Evolutionary conservation across 2,888 invertebrate genomes (phyloP), one percentile per base, ranked within the genome.

Genomic region (Cephalotes varians): DNA sequence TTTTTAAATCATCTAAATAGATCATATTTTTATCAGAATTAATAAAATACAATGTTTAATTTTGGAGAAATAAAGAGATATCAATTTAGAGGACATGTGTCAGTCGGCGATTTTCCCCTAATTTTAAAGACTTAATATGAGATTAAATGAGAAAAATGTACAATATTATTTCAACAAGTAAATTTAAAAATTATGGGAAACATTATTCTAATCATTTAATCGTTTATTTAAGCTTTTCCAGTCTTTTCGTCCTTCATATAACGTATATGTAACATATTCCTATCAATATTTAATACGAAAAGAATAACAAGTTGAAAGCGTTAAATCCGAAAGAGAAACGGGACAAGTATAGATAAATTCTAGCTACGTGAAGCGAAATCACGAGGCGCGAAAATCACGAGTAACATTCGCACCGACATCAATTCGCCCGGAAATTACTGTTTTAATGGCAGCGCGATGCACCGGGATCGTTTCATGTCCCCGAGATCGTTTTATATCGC

Each of bases 401-500:
- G 34, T 58, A 69, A 71, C 40, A 69, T 56, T 69, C 69, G 18
- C 69, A 56, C 54, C 18, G 34, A 44, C 72, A 56, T 44, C 77
- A 56, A 79, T 79, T 79, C 34, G 34, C 44, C 44, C 25, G 37
- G 67, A 67, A 67, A 76, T 76, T 76, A 71, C 25, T 18, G 56
- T 56, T 79, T 71, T 79, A 79, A 79, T 79, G 44, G 71, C 18
- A 21, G 21, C 18, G 34, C 34, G 56, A 71, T 79, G 77, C 77
- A 34, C 56, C 31, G 44, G 21, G 25, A 47, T 56, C 56, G 71
- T 47, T 71, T 71, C n/a, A 71, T 25, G 21, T 40, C 31, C 40
- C 56, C 44, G 77, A 21, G 77, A 71, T 71, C 77, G 77, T 56
- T 79, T 79, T 71, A 71, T 71, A 79, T 56, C 44, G 71, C 31